Evolutionary conservation across 1,140 invertebrate genomes (phyloP).

Genomic region (Pogonognathellus flavescens): DNA sequence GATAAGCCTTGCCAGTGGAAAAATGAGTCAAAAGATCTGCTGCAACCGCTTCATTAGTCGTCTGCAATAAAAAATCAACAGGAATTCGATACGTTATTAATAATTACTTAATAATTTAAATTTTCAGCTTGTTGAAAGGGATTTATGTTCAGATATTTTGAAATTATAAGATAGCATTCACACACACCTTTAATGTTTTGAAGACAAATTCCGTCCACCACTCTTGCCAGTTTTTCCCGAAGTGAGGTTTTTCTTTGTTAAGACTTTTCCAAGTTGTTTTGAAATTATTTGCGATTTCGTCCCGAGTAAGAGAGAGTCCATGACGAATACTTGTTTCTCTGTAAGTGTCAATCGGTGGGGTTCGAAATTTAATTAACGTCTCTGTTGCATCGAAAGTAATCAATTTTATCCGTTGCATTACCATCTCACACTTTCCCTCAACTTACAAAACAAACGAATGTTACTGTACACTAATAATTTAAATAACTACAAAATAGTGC

Average conservation of each 20-base stretch:
- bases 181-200: slow-evolving; percentile 11
- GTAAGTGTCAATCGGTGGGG: background rate
- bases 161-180: too few relatives aligned
- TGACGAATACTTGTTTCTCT: background rate
- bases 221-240: background rate
- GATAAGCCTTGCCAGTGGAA: background rate
- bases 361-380: slow-evolving; percentile 22
- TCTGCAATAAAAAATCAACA: background rate
- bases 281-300: background rate
- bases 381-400: slow-evolving; percentile 17
- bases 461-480: too few relatives aligned
- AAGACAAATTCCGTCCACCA: slow-evolving; percentile 44
- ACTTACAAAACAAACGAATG: too few relatives aligned
- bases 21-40: background rate
- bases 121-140: too few relatives aligned
- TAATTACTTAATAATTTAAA: too few relatives aligned
- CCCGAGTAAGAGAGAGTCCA: background rate
- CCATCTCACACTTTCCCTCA: background rate
- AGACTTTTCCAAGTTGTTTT: slow-evolving; percentile 20
- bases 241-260: slow-evolving; percentile 6
- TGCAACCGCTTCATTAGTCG: background rate
- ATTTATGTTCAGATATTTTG: too few relatives aligned
- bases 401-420: background rate
- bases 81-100: too few relatives aligned
- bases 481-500: too few relatives aligned